Percentiles rank a stretch among this genome's conserved stretches.
These are phyloP conservation scores for Gobiocypris rarus DNA, from an alignment of 2,113 vertebrate species.

Conservation along the genomic window DNA sequence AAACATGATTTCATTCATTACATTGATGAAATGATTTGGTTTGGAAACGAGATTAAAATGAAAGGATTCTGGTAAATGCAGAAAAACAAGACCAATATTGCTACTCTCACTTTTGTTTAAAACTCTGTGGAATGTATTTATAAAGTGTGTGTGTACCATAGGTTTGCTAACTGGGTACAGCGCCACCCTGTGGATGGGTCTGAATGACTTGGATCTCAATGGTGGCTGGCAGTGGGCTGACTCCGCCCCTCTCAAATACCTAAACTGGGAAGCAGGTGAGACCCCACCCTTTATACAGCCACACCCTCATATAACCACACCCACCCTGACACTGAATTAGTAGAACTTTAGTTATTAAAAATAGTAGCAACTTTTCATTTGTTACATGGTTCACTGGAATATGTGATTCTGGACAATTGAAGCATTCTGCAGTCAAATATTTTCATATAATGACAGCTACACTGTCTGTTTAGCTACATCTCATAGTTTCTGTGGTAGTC, in stretches of 20 bases:
- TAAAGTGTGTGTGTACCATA: slow-evolving; percentile 59
- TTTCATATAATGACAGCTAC: neutral
- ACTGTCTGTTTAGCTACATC: neutral
- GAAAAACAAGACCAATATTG: neutral
- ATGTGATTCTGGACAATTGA: neutral
- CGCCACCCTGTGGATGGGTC: slow-evolving; percentile 92
- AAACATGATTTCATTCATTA: neutral
- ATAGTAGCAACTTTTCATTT: too few species aligned
- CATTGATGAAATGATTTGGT: neutral
- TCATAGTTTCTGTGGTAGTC: neutral
- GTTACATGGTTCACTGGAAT: too few species aligned
- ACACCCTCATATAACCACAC: neutral
- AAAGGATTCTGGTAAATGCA: neutral
- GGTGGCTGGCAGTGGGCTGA: slow-evolving; percentile 98
- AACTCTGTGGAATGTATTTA: neutral
- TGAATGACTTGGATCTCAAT: slow-evolving; percentile 92
- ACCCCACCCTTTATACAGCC: neutral
- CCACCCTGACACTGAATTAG: neutral
- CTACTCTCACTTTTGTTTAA: neutral
- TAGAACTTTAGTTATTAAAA: too few species aligned
- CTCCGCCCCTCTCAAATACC: slow-evolving; percentile 92
- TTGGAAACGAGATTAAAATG: neutral
- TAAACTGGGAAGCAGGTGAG: slow-evolving; percentile 97
- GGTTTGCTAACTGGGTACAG: slow-evolving; percentile 91
- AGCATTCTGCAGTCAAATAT: slow-evolving; percentile 6